A percentile compares a stretch with the other conserved stretches of the same genome.
These are phyloP conservation scores for Accipiter cooperii DNA, from an alignment of 2,113 vertebrate genomes.

Conservation along the genomic window DNA sequence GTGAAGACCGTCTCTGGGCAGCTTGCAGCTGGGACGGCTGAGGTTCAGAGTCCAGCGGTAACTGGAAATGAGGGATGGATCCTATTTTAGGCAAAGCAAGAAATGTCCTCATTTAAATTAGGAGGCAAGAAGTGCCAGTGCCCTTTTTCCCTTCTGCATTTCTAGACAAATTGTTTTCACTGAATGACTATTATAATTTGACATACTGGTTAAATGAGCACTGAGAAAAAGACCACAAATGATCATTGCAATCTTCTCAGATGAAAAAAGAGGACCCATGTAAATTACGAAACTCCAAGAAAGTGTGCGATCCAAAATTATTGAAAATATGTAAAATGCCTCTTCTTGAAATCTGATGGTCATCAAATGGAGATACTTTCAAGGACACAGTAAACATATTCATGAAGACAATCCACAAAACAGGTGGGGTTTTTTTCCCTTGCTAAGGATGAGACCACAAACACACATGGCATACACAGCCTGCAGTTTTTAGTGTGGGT, in stretches of 20 bases:
- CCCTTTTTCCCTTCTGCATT: neutral
- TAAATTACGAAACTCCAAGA: neutral
- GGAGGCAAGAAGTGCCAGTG: neutral
- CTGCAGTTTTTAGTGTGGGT: neutral
- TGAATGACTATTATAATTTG: neutral
- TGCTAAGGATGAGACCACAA: neutral
- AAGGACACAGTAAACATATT: neutral
- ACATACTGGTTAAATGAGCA: neutral
- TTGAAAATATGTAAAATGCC: neutral
- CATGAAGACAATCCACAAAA: neutral
- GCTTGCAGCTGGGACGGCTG: neutral
- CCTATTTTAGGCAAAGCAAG: neutral
- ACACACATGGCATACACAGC: neutral
- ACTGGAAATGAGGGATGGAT: neutral
- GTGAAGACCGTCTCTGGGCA: neutral
- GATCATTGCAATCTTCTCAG: neutral
- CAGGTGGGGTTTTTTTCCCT: neutral
- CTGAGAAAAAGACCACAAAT: neutral
- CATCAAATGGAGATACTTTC: neutral
- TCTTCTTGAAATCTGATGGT: neutral
- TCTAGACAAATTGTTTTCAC: neutral
- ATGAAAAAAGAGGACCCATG: neutral
- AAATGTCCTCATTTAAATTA: neutral
- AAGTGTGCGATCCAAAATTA: neutral
- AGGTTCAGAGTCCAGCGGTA: neutral